Evolutionary conservation across 1,140 invertebrate species (phyloP).

Genomic region (Calycopis cecrops): DNA sequence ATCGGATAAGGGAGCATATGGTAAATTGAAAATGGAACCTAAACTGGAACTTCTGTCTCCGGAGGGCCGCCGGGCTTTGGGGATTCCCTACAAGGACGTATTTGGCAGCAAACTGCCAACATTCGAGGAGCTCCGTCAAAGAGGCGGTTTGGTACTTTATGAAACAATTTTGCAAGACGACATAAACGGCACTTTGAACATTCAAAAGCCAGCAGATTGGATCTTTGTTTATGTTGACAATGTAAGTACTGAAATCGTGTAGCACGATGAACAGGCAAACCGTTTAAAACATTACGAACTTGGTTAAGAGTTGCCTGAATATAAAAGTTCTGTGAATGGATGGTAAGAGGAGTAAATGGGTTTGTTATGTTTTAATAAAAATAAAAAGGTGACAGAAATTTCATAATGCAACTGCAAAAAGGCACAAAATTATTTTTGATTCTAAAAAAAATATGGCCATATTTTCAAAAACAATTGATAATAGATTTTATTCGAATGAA

Average conservation of each 20-base stretch:
- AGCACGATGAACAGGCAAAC: neutral
- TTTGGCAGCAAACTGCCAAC: constrained; percentile 44
- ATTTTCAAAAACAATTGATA: too few relatives aligned
- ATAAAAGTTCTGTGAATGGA: too few relatives aligned
- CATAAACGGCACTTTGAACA: constrained; percentile 75
- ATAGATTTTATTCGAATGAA: too few relatives aligned
- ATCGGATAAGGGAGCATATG: constrained; percentile 54
- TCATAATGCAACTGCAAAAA: too few relatives aligned
- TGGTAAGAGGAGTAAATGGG: too few relatives aligned
- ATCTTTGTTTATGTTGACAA: constrained; percentile 84
- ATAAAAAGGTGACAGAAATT: too few relatives aligned
- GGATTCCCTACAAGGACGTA: constrained; percentile 41
- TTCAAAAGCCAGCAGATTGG: constrained; percentile 80
- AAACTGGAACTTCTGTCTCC: constrained; percentile 38
- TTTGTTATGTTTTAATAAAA: too few relatives aligned
- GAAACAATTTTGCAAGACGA: constrained; percentile 75
- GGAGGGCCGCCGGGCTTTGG: constrained; percentile 42
- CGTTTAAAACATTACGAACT: too few relatives aligned
- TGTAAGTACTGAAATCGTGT: constrained; percentile 49
- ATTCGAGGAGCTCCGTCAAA: constrained; percentile 61
- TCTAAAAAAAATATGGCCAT: too few relatives aligned
- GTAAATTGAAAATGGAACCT: constrained; percentile 34
- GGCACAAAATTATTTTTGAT: too few relatives aligned
- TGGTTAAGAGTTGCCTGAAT: too few relatives aligned
- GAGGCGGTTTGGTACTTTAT: constrained; percentile 84